Evolutionary conservation across 2,888 invertebrate species (phyloP).

Genomic region (Scaptomyza caliginosa): DNA sequence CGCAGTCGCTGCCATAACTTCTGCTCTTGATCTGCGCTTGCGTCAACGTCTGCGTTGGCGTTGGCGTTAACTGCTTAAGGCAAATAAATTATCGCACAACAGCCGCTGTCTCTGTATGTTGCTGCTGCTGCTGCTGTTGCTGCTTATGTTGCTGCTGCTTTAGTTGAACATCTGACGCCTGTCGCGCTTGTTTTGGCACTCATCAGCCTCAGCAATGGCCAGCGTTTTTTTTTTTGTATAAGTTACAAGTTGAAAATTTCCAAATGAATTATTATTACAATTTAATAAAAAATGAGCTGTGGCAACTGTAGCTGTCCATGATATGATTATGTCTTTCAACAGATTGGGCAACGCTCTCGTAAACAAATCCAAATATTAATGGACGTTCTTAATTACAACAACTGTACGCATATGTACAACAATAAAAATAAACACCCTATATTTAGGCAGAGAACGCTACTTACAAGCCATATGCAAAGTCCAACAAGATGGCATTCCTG

Average conservation of each 20-base stretch:
- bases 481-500: conserved; percentile 30
- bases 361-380: conserved; percentile 33
- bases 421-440: conserved; percentile 51
- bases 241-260: conserved; percentile 49
- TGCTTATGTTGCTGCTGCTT: conserved; percentile 20
- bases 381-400: conserved; percentile 64
- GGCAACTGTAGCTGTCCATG: conserved; percentile 48
- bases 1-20: conserved; percentile 38
- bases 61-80: conserved; percentile 31
- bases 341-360: conserved; percentile 47
- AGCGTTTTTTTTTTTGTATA: conserved; percentile 14
- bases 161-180: conserved; percentile 19
- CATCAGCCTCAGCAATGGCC: conserved; percentile 41
- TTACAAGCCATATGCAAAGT: conserved; percentile 13
- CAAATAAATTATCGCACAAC: conserved; percentile 37
- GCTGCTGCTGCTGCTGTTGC: conserved; percentile 13
- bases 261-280: conserved; percentile 79
- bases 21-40: conserved; percentile 28
- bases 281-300: conserved; percentile 71
- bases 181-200: conserved; percentile 36
- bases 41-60: conserved; percentile 23
- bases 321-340: conserved; percentile 33
- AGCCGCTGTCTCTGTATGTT: conserved; percentile 16
- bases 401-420: conserved; percentile 39
- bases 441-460: neutral